phyloP scores from a whole-genome alignment of 2,113 vertebrate genomes.

The Echinops telfairi region DNA sequence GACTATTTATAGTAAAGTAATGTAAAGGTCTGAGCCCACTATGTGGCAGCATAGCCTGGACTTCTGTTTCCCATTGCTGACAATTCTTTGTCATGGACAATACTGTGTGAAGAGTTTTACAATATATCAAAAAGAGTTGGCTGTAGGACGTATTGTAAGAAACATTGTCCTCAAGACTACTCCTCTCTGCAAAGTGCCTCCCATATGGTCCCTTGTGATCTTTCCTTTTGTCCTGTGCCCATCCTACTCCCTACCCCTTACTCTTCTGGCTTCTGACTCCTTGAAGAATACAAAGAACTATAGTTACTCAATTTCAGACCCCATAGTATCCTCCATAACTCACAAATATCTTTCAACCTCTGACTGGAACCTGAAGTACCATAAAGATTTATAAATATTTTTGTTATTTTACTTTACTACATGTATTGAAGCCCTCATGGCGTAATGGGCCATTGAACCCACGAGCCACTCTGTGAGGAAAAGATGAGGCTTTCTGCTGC shows the following conservation, averaged over 20 bases:
- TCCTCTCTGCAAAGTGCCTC: neutral
- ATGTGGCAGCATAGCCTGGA: neutral
- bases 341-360: too few relatives aligned
- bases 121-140: too few relatives aligned
- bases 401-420: too few relatives aligned
- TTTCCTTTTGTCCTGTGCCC: too few relatives aligned
- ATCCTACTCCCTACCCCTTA: neutral
- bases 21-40: neutral
- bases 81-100: neutral
- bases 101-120: neutral
- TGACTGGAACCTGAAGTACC: too few relatives aligned
- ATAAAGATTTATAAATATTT: too few relatives aligned
- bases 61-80: neutral
- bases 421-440: too few relatives aligned
- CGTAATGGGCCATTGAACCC: too few relatives aligned
- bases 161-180: rapidly evolving
- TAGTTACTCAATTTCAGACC: too few relatives aligned
- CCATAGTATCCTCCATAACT: too few relatives aligned
- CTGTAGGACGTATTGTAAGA: neutral
- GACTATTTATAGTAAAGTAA: neutral
- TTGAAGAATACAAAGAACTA: neutral
- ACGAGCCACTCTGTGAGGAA: too few relatives aligned
- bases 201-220: neutral
- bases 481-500: too few relatives aligned
- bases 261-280: neutral